phyloP scores from a whole-genome alignment of 1,140 invertebrate species.

The Drosophila pseudoananassae region DNA sequence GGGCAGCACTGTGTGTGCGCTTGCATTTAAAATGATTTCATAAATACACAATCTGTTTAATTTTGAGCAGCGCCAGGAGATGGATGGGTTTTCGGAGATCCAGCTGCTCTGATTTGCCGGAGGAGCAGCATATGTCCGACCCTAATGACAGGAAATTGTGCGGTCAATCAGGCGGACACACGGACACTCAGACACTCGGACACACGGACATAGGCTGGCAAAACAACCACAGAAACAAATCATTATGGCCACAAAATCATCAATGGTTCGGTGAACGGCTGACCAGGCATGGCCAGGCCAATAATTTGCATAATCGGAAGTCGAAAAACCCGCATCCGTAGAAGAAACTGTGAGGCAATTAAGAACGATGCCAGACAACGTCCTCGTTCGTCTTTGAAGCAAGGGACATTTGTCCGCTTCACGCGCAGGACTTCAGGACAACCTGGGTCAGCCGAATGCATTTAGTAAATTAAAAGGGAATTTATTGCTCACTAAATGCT shows the following conservation, averaged over 20 bases:
- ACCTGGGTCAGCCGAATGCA: constrained; percentile 61
- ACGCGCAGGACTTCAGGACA: constrained; percentile 55
- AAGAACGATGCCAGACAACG: constrained; percentile 66
- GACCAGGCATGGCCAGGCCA: constrained; percentile 25
- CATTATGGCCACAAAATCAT: constrained; percentile 76
- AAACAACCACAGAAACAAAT: constrained; percentile 73
- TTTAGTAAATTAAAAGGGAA: constrained; percentile 82
- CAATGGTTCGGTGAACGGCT: constrained; percentile 14
- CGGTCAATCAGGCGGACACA: constrained; percentile 53
- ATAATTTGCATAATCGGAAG: constrained; percentile 70
- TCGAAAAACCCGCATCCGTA: constrained; percentile 26
- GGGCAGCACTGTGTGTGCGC: constrained; percentile 9
- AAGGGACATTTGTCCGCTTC: constrained; percentile 74
- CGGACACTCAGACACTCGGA: constrained; percentile 11
- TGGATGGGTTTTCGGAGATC: constrained; percentile 26
- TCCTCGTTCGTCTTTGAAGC: constrained; percentile 63
- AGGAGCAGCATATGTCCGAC: constrained; percentile 55
- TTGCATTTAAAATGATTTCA: constrained; percentile 58
- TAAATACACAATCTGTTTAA: constrained; percentile 62
- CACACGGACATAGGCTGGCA: background rate
- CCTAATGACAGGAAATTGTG: constrained; percentile 82
- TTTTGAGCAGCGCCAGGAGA: constrained; percentile 24
- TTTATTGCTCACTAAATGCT: constrained; percentile 80
- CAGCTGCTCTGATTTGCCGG: constrained; percentile 50
- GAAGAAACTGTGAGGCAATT: constrained; percentile 48